A percentile compares a stretch with the other conserved stretches of the same genome.
These are phyloP conservation scores for Asarcornis scutulata DNA, from an alignment of 2,113 vertebrate genomes.

Conservation along the genomic window DNA sequence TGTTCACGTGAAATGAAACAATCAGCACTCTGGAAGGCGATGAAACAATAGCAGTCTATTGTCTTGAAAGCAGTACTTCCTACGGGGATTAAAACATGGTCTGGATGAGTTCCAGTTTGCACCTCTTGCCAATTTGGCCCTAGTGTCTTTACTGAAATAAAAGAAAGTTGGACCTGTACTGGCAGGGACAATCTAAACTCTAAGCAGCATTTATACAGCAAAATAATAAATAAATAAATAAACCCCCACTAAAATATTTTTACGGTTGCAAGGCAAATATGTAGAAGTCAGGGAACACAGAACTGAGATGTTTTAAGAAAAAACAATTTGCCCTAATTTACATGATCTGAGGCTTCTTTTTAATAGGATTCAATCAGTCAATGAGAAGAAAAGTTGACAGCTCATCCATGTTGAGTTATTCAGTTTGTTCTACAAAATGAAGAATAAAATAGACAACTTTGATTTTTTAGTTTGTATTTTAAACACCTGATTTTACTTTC, in stretches of 20 bases:
- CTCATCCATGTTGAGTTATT: rapidly evolving
- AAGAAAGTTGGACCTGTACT: neutral
- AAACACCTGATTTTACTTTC: neutral
- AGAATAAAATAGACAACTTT: neutral
- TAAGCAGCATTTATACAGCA: neutral
- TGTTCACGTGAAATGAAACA: neutral
- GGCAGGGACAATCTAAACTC: neutral
- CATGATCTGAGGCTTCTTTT: neutral
- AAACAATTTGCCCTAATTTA: neutral
- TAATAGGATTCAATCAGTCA: neutral
- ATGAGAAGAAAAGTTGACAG: neutral
- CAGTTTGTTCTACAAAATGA: neutral
- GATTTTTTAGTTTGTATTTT: neutral
- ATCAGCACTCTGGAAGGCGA: neutral
- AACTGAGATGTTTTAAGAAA: neutral
- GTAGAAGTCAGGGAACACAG: neutral
- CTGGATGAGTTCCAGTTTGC: neutral
- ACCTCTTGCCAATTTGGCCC: neutral
- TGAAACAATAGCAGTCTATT: neutral
- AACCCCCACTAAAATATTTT: neutral
- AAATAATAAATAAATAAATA: neutral
- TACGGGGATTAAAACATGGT: rapidly evolving
- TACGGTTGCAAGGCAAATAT: neutral
- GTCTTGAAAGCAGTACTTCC: neutral
- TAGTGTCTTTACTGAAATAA: neutral